Conservation (phyloP, 2,888 invertebrate genomes). For the Zele albiditarsus region DNA sequence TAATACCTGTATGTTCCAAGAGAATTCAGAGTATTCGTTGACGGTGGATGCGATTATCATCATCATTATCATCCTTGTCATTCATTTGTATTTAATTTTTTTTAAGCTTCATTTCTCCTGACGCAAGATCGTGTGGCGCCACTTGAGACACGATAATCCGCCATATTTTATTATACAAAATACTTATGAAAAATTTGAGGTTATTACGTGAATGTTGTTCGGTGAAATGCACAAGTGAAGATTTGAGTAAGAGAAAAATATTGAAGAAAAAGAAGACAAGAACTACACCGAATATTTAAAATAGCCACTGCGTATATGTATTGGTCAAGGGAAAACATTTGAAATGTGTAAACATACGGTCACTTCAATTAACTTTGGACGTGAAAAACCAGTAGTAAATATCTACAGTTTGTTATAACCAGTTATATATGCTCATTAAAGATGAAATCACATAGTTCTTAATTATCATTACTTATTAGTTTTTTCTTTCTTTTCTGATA, state of each 20-base stretch:
- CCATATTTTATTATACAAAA: not conserved
- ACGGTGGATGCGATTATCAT: not conserved
- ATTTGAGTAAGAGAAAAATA: not conserved
- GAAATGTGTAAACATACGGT: not conserved
- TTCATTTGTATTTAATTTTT: not conserved
- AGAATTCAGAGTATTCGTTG: not conserved
- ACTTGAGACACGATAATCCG: not conserved
- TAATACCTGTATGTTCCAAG: not conserved
- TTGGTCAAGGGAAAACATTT: not conserved
- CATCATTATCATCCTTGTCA: not conserved
- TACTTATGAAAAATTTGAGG: not conserved
- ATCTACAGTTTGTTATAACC: not conserved
- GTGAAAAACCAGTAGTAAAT: not conserved
- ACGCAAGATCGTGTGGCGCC: not conserved
- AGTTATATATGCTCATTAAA: not conserved
- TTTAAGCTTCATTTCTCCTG: not conserved
- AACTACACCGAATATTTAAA: no score
- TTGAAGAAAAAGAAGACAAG: no score
- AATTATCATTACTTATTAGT: not conserved
- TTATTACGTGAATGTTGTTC: not conserved
- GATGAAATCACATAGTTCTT: not conserved
- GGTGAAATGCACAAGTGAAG: not conserved
- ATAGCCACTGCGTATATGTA: not conserved
- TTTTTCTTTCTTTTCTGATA: not conserved
- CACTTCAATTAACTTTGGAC: not conserved